phyloP scores from a whole-genome alignment of 2,797 vertebrate genomes.

The Megaceryle alcyon region DNA sequence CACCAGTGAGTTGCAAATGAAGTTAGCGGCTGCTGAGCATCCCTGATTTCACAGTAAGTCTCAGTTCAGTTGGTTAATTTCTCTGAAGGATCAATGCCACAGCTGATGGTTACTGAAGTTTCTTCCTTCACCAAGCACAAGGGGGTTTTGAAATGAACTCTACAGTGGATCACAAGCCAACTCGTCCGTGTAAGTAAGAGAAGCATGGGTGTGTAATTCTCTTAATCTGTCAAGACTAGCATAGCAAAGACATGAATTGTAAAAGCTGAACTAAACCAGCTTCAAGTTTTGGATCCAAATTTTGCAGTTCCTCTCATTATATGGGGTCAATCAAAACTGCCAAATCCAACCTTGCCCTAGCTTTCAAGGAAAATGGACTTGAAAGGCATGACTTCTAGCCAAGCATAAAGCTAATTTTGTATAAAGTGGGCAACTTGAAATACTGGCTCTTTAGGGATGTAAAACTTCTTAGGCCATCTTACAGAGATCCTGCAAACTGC shows the following conservation, averaged over 20 bases:
- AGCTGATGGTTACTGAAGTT: constrained; percentile 70
- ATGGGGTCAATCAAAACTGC: neutral
- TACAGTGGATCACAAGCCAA: constrained; percentile 41
- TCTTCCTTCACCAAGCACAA: constrained; percentile 32
- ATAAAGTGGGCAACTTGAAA: neutral
- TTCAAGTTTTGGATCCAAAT: neutral
- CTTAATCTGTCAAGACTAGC: constrained; percentile 55
- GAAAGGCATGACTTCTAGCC: neutral
- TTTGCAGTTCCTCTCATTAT: constrained; percentile 11
- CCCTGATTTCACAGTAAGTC: constrained; percentile 64
- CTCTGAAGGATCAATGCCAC: constrained; percentile 71
- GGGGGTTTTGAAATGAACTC: constrained; percentile 47
- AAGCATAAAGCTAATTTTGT: neutral
- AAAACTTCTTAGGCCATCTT: neutral
- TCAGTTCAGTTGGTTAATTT: constrained; percentile 68
- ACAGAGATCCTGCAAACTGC: neutral
- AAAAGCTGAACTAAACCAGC: constrained; percentile 48
- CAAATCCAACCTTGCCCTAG: neutral
- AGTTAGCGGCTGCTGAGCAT: constrained; percentile 64
- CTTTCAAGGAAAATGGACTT: neutral
- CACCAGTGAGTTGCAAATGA: constrained; percentile 70
- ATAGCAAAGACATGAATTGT: constrained; percentile 31
- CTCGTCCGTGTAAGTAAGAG: constrained; percentile 51
- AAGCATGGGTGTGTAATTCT: constrained; percentile 54
- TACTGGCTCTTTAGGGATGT: neutral